These are phyloP conservation scores for Drosophila formosana DNA, from an alignment of 2,888 invertebrate species.

Conservation along the genomic window DNA sequence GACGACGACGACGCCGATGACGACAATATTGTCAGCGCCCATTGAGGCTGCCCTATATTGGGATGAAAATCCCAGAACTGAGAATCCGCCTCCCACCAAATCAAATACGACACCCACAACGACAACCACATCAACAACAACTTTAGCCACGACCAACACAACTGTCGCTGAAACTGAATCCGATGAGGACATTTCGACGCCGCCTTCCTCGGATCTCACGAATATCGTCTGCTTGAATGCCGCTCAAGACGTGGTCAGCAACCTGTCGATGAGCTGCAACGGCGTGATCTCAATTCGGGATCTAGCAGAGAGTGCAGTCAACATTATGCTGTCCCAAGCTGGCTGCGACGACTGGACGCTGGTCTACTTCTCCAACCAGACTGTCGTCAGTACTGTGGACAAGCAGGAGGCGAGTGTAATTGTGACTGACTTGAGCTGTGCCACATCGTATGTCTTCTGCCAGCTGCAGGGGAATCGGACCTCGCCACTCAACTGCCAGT, in stretches of 20 bases:
- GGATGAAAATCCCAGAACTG: neutral
- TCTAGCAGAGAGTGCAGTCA: conserved; percentile 3
- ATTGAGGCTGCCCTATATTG: neutral
- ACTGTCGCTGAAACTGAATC: neutral
- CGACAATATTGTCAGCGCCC: neutral
- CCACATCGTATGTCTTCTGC: conserved; percentile 66
- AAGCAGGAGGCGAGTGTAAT: neutral
- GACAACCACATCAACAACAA: neutral
- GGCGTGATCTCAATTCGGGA: conserved; percentile 34
- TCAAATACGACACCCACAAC: neutral
- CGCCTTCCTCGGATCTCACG: neutral
- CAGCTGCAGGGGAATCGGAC: conserved; percentile 42
- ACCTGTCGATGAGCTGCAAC: conserved; percentile 17
- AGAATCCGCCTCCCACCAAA: neutral
- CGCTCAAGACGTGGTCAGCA: neutral
- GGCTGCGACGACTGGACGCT: conserved; percentile 14
- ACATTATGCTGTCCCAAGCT: conserved; percentile 23
- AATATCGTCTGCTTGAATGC: conserved; percentile 19
- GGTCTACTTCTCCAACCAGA: conserved; percentile 36
- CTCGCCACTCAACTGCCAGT: conserved; percentile 73
- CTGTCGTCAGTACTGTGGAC: neutral
- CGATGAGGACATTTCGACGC: neutral
- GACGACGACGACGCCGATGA: neutral
- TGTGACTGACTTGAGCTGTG: conserved; percentile 33
- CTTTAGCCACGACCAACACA: neutral